These are phyloP conservation scores for Neoarius graeffei DNA, from an alignment of 2,113 vertebrate species.

Conservation along the genomic window DNA sequence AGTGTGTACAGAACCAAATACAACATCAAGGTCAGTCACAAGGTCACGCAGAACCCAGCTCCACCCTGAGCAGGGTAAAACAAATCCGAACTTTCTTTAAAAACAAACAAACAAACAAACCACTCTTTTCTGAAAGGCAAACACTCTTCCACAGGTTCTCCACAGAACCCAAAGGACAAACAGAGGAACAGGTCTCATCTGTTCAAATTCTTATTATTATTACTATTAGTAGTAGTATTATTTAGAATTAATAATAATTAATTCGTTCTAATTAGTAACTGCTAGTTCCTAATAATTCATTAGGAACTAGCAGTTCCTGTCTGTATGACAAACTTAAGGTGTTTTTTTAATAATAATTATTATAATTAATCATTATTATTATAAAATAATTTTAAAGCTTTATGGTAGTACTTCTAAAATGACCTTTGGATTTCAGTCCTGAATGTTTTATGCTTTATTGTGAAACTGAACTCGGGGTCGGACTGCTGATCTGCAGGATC, in stretches of 20 bases:
- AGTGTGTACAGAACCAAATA: constrained; percentile 83
- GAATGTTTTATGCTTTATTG: too few relatives aligned
- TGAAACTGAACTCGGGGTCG: too few relatives aligned
- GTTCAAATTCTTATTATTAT: not conserved
- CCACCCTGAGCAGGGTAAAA: not conserved
- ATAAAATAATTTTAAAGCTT: too few relatives aligned
- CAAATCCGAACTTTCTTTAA: not conserved
- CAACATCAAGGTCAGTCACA: constrained; percentile 73
- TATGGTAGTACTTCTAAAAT: not conserved
- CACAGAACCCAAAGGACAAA: not conserved
- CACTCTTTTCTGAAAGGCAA: not conserved
- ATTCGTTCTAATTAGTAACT: too few relatives aligned
- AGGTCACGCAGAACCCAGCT: not conserved
- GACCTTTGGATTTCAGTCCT: not conserved
- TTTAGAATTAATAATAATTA: too few relatives aligned
- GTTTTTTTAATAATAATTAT: not conserved
- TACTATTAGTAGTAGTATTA: too few relatives aligned
- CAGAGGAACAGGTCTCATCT: not conserved
- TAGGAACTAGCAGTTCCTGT: too few relatives aligned
- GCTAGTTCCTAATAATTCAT: too few relatives aligned
- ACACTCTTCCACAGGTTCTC: not conserved
- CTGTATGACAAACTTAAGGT: too few relatives aligned
- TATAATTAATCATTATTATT: too few relatives aligned
- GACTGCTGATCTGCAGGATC: not conserved
- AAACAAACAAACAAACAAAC: too few relatives aligned